Evolutionary conservation across 2,888 invertebrate species (phyloP).

Genomic region (Lapara coniferarum): DNA sequence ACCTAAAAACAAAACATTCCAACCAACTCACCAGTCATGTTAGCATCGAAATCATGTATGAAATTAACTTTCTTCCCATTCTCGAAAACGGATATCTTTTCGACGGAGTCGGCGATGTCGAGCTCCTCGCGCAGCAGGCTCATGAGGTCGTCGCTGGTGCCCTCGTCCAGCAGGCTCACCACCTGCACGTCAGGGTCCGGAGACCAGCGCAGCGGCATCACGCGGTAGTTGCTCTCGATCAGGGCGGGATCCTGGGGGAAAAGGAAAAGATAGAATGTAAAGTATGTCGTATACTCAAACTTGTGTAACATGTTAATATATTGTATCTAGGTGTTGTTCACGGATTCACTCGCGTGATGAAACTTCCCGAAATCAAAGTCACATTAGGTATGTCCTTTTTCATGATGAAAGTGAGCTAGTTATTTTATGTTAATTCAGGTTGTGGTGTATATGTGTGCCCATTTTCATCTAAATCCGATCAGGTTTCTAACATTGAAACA

Average conservation of each 20-base stretch:
- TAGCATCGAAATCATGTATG: conserved; percentile 95
- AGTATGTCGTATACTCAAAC: no score
- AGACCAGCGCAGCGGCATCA: conserved; percentile 50
- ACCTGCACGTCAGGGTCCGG: conserved; percentile 49
- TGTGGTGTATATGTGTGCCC: no score
- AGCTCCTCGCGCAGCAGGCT: conserved; percentile 90
- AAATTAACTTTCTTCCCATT: conserved; percentile 93
- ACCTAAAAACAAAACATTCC: no score
- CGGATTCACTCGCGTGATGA: background rate
- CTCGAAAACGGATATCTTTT: conserved; percentile 94
- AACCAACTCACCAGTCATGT: conserved; percentile 80
- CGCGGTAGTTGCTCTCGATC: conserved; percentile 41
- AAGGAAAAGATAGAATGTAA: no score
- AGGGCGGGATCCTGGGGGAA: conserved; percentile 33
- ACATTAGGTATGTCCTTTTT: no score
- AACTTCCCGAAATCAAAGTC: no score
- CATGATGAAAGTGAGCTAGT: no score
- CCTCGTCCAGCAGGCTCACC: conserved; percentile 54
- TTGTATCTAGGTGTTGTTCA: background rate
- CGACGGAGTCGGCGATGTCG: conserved; percentile 90
- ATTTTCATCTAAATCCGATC: no score
- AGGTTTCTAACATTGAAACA: no score
- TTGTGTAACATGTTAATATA: no score
- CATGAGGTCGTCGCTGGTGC: conserved; percentile 43
- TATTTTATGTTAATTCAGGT: no score